Percentiles rank a stretch among this genome's conserved stretches.
Conservation (phyloP, 2,888 invertebrate species). For the Dendrolimus houi region DNA sequence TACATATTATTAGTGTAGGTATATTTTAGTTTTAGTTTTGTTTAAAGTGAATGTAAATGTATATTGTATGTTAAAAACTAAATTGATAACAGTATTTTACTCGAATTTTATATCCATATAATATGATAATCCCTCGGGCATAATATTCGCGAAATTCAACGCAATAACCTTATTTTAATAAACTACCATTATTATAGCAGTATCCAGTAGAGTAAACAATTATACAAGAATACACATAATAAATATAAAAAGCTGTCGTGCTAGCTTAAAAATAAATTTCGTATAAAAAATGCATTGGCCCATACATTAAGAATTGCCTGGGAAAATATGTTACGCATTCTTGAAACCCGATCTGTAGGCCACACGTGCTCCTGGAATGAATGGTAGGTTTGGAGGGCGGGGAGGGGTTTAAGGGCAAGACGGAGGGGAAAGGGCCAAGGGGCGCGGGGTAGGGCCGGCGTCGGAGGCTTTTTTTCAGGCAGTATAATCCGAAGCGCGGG, state of each 20-base stretch:
- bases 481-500: constrained; percentile 50
- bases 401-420: constrained; percentile 24
- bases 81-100: too few species aligned
- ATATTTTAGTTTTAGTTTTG: too few species aligned
- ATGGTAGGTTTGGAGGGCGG: constrained; percentile 36
- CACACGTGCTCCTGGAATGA: constrained; percentile 62
- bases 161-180: too few species aligned
- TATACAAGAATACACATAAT: neutral
- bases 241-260: neutral
- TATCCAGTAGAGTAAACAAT: neutral
- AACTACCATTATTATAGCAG: too few species aligned
- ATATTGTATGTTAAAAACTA: too few species aligned
- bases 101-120: too few species aligned
- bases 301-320: constrained; percentile 27
- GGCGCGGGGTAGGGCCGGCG: constrained; percentile 47
- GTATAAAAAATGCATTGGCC: neutral
- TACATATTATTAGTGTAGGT: too few species aligned
- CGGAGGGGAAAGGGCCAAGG: constrained; percentile 22
- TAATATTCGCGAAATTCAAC: too few species aligned
- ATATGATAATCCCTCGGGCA: too few species aligned
- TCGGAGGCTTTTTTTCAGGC: constrained; percentile 71
- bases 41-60: too few species aligned
- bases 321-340: constrained; percentile 61
- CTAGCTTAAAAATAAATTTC: neutral
- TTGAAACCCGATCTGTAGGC: constrained; percentile 51